Conservation (phyloP, 2,113 vertebrate species). For the Fregata magnificens region DNA sequence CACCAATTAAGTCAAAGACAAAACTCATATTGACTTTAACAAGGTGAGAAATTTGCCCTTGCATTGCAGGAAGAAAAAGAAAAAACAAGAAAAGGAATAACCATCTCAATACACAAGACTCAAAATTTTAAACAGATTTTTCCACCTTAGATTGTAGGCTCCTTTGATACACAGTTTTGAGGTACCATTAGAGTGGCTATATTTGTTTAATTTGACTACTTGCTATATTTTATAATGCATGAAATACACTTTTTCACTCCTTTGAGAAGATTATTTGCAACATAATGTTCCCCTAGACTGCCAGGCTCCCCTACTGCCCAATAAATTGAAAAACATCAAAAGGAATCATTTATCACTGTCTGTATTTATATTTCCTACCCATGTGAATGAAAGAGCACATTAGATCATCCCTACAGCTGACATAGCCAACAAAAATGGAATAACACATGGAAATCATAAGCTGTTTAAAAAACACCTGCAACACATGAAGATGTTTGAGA, state of each 20-base stretch:
- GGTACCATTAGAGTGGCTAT: background rate
- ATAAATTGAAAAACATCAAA: background rate
- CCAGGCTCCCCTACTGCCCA: background rate
- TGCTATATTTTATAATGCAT: background rate
- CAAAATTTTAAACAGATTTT: background rate
- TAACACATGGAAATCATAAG: background rate
- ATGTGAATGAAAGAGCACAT: background rate
- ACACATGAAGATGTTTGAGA: background rate
- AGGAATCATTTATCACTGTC: background rate
- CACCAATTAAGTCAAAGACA: background rate
- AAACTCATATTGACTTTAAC: background rate
- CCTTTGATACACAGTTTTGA: background rate
- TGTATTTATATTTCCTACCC: background rate
- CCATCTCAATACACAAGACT: background rate
- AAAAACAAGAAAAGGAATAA: background rate
- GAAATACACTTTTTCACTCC: background rate
- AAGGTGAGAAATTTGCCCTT: background rate
- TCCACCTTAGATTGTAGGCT: background rate
- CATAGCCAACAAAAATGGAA: background rate
- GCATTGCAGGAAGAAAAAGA: background rate
- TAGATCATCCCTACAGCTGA: background rate
- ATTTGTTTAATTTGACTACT: conserved; percentile 18
- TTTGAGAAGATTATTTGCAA: conserved; percentile 14
- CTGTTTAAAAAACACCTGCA: background rate
- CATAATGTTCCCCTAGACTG: background rate